Evolutionary conservation across 1,140 invertebrate species (phyloP).

Genomic region (Parapsyche elsis): DNA sequence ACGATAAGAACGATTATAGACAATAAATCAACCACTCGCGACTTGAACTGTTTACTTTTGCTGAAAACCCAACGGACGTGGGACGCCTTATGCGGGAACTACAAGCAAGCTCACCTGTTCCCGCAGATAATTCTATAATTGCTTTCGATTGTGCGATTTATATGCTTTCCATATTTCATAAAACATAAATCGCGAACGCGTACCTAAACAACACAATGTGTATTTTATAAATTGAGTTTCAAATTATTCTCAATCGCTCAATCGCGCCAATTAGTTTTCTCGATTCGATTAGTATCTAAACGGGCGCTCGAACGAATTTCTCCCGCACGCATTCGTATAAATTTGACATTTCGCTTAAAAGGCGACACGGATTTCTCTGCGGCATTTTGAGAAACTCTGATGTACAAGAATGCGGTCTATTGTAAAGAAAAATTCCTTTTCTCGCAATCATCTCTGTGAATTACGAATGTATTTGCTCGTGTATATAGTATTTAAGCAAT

Average conservation of each 20-base stretch:
- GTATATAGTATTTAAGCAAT: constrained; percentile 24
- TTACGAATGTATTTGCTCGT: constrained; percentile 19
- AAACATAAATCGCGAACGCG: background rate
- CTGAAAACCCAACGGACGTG: constrained; percentile 23
- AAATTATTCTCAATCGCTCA: no score
- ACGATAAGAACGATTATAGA: constrained; percentile 32
- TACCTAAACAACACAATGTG: no score
- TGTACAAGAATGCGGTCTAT: constrained; percentile 17
- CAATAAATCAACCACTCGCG: constrained; percentile 28
- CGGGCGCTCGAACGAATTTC: no score
- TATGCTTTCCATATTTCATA: constrained; percentile 21
- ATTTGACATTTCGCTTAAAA: background rate
- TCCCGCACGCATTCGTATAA: no score
- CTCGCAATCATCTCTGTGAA: constrained; percentile 23
- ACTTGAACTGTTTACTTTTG: constrained; percentile 20
- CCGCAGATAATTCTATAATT: constrained; percentile 34
- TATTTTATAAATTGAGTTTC: no score
- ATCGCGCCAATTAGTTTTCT: background rate
- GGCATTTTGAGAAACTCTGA: background rate
- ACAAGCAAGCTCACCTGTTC: constrained; percentile 35
- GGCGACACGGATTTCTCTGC: background rate
- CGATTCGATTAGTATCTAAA: no score
- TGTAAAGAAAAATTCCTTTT: constrained; percentile 16
- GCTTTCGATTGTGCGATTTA: constrained; percentile 34
- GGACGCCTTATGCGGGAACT: constrained; percentile 31